These are phyloP conservation scores for Paramormyrops hopkinsi DNA, from an alignment of 2,797 vertebrate species.

Conservation along the genomic window DNA sequence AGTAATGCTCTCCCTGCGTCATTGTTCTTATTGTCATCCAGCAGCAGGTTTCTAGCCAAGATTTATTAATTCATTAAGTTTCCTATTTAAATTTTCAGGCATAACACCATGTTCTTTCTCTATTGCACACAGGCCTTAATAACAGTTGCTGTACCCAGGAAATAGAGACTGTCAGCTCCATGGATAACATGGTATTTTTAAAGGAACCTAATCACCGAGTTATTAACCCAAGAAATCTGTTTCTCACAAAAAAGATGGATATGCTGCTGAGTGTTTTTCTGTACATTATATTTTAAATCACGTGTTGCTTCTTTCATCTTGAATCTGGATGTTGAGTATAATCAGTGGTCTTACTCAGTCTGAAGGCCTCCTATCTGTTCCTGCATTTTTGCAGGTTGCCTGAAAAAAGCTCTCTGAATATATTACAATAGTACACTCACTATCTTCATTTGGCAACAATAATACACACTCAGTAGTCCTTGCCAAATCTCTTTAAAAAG, in stretches of 20 bases:
- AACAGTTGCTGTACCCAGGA: constrained; percentile 46
- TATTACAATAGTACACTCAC: background rate
- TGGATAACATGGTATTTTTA: constrained; percentile 25
- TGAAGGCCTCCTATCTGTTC: background rate
- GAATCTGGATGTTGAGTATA: background rate
- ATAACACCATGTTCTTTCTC: constrained; percentile 62
- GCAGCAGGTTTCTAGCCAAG: constrained; percentile 57
- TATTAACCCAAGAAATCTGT: constrained; percentile 34
- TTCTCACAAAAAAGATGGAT: background rate
- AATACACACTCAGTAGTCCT: background rate
- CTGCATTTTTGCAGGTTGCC: background rate
- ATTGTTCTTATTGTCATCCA: constrained; percentile 61
- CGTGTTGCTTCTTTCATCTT: background rate
- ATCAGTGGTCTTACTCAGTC: background rate
- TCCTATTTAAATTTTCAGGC: constrained; percentile 61
- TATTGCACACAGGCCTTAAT: constrained; percentile 56
- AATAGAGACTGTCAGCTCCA: constrained; percentile 32
- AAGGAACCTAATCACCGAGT: constrained; percentile 29
- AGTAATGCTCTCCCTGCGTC: constrained; percentile 57
- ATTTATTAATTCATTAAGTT: constrained; percentile 74
- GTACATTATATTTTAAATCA: background rate
- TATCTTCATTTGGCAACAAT: background rate
- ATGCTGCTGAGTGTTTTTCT: background rate
- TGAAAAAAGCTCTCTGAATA: background rate
- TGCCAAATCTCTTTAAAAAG: constrained; percentile 5